phyloP scores from a whole-genome alignment of 1,140 invertebrate species.

The Caenorhabditis tropicalis region DNA sequence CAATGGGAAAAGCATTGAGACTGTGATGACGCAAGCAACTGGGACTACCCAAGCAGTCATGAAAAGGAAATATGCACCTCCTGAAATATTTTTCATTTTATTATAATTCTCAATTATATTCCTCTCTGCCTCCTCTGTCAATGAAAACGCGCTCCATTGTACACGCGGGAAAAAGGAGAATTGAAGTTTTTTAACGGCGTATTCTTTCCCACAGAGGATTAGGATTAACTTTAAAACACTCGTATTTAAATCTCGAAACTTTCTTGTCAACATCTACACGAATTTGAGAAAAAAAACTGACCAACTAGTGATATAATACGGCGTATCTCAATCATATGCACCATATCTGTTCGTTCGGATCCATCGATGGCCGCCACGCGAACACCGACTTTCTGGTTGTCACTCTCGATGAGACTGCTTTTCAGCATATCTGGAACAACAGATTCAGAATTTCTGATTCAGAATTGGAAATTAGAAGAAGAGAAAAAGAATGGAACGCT shows the following conservation, averaged over 20 bases:
- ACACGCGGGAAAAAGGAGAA: neutral
- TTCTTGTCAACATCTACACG: neutral
- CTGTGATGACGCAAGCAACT: conserved; percentile 63
- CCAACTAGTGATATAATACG: conserved; percentile 11
- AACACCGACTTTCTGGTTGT: conserved; percentile 16
- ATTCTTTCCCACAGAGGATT: neutral
- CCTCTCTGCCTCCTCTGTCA: neutral
- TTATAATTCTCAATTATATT: neutral
- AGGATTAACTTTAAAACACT: neutral
- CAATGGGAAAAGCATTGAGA: conserved; percentile 59
- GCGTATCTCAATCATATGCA: neutral
- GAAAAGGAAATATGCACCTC: conserved; percentile 67
- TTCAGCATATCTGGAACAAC: conserved; percentile 10
- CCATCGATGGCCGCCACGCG: neutral
- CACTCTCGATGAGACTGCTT: conserved; percentile 10
- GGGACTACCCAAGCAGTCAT: conserved; percentile 69
- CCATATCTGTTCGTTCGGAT: conserved; percentile 1
- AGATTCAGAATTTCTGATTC: neutral
- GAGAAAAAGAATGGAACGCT: neutral
- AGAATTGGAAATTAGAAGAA: neutral
- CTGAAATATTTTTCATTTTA: conserved; percentile 9
- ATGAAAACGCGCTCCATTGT: neutral
- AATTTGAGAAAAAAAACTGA: neutral
- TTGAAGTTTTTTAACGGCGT: neutral
- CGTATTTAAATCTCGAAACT: neutral